Percentiles rank a stretch among this genome's conserved stretches.
phyloP scores from a whole-genome alignment of 2,113 vertebrate species.

The Melierax canorus region DNA sequence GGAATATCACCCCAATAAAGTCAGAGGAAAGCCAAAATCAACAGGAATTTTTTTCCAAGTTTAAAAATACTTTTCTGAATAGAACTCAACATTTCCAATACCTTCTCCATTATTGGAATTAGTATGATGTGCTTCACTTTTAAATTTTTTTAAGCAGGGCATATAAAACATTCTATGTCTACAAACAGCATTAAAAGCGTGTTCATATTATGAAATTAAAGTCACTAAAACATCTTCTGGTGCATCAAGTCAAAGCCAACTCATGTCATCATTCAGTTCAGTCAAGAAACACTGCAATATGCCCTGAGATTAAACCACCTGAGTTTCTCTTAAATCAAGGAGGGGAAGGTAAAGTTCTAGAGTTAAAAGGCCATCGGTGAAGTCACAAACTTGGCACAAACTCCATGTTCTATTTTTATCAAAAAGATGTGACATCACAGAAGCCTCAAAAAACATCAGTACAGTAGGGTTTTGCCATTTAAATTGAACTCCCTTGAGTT shows the following conservation, averaged over 20 bases:
- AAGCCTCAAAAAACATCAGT: neutral
- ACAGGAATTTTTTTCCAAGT: neutral
- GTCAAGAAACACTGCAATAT: neutral
- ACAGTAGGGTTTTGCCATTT: neutral
- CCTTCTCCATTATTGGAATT: neutral
- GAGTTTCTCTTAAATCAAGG: neutral
- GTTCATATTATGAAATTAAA: neutral
- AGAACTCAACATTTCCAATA: neutral
- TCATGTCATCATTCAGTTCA: neutral
- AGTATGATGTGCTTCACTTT: neutral
- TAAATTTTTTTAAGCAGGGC: neutral
- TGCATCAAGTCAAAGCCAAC: neutral
- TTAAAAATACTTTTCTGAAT: neutral
- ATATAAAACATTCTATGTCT: neutral
- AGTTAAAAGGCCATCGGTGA: neutral
- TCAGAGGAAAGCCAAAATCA: neutral
- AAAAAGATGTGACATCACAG: neutral
- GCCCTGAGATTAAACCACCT: neutral
- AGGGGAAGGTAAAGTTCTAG: neutral
- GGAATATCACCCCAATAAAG: neutral
- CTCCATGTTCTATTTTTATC: neutral
- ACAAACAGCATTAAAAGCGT: neutral
- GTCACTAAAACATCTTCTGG: neutral
- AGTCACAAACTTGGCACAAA: neutral
- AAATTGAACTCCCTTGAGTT: neutral